These are phyloP conservation scores for Adela reaumurella DNA, from an alignment of 2,888 invertebrate species.

Conservation along the genomic window DNA sequence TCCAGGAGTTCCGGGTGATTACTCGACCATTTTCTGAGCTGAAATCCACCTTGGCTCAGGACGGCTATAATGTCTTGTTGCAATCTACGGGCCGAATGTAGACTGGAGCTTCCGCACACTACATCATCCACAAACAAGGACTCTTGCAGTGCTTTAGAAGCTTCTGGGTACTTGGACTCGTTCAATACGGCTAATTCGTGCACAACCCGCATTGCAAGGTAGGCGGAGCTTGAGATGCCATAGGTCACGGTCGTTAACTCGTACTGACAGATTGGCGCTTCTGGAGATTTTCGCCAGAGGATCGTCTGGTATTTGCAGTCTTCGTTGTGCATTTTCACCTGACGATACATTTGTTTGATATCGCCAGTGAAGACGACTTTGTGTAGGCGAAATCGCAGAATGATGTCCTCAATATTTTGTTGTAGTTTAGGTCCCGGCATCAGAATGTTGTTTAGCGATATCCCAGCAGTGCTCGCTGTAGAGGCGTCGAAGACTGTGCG, in stretches of 20 bases:
- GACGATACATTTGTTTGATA: slow-evolving; percentile 14
- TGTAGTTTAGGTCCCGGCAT: slow-evolving; percentile 12
- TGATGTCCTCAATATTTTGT: slow-evolving; percentile 11
- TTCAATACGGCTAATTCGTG: slow-evolving; percentile 9
- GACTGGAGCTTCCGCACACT: slow-evolving; percentile 3
- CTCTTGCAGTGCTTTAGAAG: slow-evolving; percentile 3
- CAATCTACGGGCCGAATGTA: no score
- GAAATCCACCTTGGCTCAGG: no score
- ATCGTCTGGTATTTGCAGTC: slow-evolving; percentile 13
- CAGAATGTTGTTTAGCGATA: slow-evolving; percentile 11
- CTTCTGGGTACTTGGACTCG: slow-evolving; percentile 3
- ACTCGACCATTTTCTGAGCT: no score
- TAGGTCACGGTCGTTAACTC: slow-evolving; percentile 13
- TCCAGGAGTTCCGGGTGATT: no score
- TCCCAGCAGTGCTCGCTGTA: background rate
- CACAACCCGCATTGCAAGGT: slow-evolving; percentile 8
- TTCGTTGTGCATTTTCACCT: slow-evolving; percentile 8
- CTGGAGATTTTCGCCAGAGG: slow-evolving; percentile 12
- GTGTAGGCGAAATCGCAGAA: slow-evolving; percentile 12
- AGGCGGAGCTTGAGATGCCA: slow-evolving; percentile 12
- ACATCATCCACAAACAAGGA: slow-evolving; percentile 8
- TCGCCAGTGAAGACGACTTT: slow-evolving; percentile 13
- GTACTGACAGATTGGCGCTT: slow-evolving; percentile 10
- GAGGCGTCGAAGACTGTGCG: slow-evolving; percentile 9
- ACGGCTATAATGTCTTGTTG: no score